phyloP scores from a whole-genome alignment of 2,113 vertebrate species.

The Chloropsis hardwickii region DNA sequence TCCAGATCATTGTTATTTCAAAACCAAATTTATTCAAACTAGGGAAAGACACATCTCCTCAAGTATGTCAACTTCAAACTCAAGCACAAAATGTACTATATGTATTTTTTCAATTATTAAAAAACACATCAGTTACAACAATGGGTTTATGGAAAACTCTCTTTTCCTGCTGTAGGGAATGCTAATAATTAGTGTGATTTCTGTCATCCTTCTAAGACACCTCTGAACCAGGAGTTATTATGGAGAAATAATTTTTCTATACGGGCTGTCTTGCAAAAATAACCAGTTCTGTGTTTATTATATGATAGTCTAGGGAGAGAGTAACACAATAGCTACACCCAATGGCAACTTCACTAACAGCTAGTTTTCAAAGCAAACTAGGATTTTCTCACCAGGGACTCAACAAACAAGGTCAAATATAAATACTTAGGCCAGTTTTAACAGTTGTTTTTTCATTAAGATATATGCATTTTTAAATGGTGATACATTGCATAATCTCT shows the following conservation, averaged over 20 bases:
- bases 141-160: background rate
- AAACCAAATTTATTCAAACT: slow-evolving; percentile 57
- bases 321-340: slow-evolving; percentile 60
- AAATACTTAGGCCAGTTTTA: background rate
- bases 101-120: background rate
- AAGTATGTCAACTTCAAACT: slow-evolving; percentile 6
- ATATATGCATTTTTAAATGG: background rate
- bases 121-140: background rate
- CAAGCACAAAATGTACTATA: background rate
- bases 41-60: slow-evolving; percentile 9
- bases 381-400: background rate
- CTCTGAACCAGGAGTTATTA: background rate
- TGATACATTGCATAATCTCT: background rate
- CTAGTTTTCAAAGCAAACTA: background rate
- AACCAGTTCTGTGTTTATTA: background rate
- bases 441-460: background rate
- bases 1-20: slow-evolving; percentile 55
- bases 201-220: background rate
- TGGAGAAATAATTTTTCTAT: background rate
- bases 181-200: slow-evolving; percentile 20
- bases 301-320: background rate
- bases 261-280: background rate
- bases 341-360: slow-evolving; percentile 33
- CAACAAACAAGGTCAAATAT: background rate
- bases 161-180: background rate